phyloP scores from a whole-genome alignment of 2,888 invertebrate genomes.

The Mimumesa dahlbomi region DNA sequence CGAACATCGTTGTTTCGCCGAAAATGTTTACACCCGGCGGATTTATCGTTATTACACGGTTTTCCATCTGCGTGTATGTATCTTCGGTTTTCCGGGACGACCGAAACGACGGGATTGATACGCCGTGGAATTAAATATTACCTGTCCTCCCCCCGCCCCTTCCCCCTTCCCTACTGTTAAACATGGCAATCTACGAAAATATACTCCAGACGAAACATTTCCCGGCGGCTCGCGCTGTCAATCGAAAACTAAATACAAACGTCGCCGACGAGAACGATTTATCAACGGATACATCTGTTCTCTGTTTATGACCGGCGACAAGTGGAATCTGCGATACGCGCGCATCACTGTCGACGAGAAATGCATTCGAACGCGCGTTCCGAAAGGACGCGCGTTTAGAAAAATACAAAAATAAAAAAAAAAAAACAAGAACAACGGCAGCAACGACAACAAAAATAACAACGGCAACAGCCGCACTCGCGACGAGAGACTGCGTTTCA shows the following conservation, averaged over 20 bases:
- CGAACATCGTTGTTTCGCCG: neutral
- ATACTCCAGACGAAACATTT: conserved; percentile 5
- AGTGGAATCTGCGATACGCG: conserved; percentile 25
- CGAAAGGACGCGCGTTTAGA: too few species aligned
- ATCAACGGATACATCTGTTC: conserved; percentile 25
- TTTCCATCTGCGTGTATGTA: too few species aligned
- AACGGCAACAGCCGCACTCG: too few species aligned
- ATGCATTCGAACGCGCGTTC: conserved; percentile 5
- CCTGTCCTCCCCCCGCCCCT: conserved; percentile 8
- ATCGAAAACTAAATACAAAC: conserved; percentile 32
- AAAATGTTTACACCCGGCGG: too few species aligned
- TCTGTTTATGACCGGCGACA: conserved; percentile 11
- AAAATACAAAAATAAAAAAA: too few species aligned
- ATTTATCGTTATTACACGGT: too few species aligned
- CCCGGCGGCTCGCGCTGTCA: conserved; percentile 17
- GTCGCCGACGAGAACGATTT: conserved; percentile 20
- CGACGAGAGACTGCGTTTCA: too few species aligned
- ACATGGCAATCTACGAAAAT: conserved; percentile 18
- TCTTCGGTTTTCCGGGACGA: too few species aligned
- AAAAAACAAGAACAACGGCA: neutral
- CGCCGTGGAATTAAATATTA: too few species aligned
- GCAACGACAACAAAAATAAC: too few species aligned
- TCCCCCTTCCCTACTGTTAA: too few species aligned
- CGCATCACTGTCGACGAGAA: conserved; percentile 26
- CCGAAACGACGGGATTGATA: too few species aligned